Base-by-base conservation (phyloP, 2,113 vertebrate species). In the Lepisosteus osseus region DNA sequence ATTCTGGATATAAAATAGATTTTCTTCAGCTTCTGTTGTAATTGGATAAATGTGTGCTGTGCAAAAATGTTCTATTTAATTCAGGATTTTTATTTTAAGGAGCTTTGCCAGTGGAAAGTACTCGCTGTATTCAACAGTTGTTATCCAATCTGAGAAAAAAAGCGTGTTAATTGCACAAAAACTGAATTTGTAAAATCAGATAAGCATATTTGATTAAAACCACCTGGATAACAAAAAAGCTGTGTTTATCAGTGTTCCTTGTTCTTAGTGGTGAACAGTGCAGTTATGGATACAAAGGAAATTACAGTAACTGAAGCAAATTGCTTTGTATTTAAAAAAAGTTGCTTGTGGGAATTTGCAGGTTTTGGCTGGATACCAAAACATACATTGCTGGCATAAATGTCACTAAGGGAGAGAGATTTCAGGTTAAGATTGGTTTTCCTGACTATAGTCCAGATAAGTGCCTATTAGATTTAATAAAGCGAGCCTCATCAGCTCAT, bases 181-280 rank as follows among this genome's bases (percentile, higher is more conserved):
- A 71, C 75, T 75, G 68, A 70, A 29, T 29, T 29, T 66, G 66
- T 66, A 74, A 72, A 77, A 71, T 67, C 66, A 68, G 17, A 67
- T 67, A 65, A 68, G 65, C 67, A 73, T 56, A 61, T 68, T 51
- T 79, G 78, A 82, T 74, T 40, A 72, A 72, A 79, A 67, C 78
- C 78, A 79, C 74, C 69, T 82, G 80, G 72, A 56, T 12, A 55
- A 13, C 61, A 54, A 66, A 51, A 69, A 61, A 61, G 47, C 67
- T 70, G 40, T 63, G 15, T 29, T 65, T 68, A 55, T 68, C 65
- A 56, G 71, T 75, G 5, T 51, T 51, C 1, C 47, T 51, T 68
- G 54, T 62, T 6, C 45, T 68, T 12, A 15, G 54, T 14, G 64
- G 59, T 56, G 8, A 71, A 69, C 51, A 72, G 61, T 29, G n/a